A percentile compares a stretch with the other conserved stretches of the same genome.
Evolutionary conservation across 2,888 invertebrate species (phyloP).

Genomic region (Eupithecia exiguata): DNA sequence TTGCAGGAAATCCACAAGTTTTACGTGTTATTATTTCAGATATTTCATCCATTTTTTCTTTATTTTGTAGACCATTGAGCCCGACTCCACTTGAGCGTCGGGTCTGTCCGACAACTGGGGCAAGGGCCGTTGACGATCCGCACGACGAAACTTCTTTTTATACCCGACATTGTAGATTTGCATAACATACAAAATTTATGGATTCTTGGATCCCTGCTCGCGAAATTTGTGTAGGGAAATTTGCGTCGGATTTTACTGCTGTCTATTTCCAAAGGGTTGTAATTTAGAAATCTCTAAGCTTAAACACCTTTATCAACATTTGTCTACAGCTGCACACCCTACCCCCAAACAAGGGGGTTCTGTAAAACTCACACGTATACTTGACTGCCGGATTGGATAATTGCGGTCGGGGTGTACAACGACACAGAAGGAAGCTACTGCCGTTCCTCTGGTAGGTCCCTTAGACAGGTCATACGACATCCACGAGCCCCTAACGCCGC

Average conservation of each 20-base stretch:
- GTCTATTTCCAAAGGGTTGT: neutral
- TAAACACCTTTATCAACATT: too few species aligned
- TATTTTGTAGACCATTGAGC: slow-evolving; percentile 56
- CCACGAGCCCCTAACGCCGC: too few species aligned
- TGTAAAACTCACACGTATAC: too few species aligned
- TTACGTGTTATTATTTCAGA: slow-evolving; percentile 1
- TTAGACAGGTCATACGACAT: too few species aligned
- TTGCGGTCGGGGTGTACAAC: too few species aligned
- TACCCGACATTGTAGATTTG: slow-evolving; percentile 47
- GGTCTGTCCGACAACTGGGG: slow-evolving; percentile 55
- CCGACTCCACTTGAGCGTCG: slow-evolving; percentile 46
- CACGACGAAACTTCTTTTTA: slow-evolving; percentile 52
- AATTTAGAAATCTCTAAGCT: neutral
- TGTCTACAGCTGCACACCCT: too few species aligned
- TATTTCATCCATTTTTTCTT: slow-evolving; percentile 49
- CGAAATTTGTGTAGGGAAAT: neutral
- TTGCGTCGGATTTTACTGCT: neutral
- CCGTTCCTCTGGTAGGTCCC: too few species aligned
- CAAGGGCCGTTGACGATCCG: slow-evolving; percentile 56
- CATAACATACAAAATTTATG: slow-evolving; percentile 46
- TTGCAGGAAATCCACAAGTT: neutral
- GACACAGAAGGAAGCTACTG: too few species aligned
- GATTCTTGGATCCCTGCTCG: slow-evolving; percentile 8
- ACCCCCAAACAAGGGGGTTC: too few species aligned
- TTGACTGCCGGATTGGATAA: too few species aligned